A percentile compares a stretch with the other conserved stretches of the same genome.
Evolutionary conservation across 2,797 vertebrate species (phyloP).

Genomic region (Aeoliscus strigatus): DNA sequence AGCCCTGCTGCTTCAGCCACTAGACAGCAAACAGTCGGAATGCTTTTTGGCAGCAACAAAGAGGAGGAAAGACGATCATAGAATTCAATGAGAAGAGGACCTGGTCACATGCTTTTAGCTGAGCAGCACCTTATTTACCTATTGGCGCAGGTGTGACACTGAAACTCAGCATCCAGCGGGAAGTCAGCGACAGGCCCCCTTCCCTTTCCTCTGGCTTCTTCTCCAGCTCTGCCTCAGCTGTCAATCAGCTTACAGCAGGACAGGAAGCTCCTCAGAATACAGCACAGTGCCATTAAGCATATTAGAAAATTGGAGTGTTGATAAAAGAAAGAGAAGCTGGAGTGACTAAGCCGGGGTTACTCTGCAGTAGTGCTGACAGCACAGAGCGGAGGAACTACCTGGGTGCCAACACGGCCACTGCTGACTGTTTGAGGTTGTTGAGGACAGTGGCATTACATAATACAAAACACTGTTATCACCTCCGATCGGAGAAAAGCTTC

Average conservation of each 20-base stretch:
- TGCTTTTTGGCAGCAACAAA: constrained; percentile 3
- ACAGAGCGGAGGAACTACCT: constrained; percentile 53
- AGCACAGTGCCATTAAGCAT: constrained; percentile 38
- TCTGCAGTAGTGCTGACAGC: constrained; percentile 49
- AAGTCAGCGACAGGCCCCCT: constrained; percentile 8
- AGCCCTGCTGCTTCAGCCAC: constrained; percentile 24
- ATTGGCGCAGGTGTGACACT: constrained; percentile 22
- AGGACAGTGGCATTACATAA: constrained; percentile 56
- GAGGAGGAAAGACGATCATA: constrained; percentile 3
- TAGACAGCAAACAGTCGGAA: constrained; percentile 5
- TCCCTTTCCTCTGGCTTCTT: neutral
- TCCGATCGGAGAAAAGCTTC: constrained; percentile 19
- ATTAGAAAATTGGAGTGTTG: constrained; percentile 44
- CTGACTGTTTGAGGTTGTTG: constrained; percentile 49
- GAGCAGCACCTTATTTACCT: constrained; percentile 11
- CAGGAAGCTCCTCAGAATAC: constrained; percentile 23
- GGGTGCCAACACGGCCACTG: constrained; percentile 45
- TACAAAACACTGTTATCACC: constrained; percentile 32
- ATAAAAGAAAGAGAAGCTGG: constrained; percentile 51
- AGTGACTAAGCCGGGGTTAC: constrained; percentile 44
- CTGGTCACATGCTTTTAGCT: constrained; percentile 24
- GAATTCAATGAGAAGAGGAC: constrained; percentile 6
- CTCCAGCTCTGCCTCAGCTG: constrained; percentile 13
- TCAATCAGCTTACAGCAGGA: constrained; percentile 34
- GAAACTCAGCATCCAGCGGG: constrained; percentile 25